Conservation (phyloP, 2,113 vertebrate species). For the human (Homo sapiens) region DNA sequence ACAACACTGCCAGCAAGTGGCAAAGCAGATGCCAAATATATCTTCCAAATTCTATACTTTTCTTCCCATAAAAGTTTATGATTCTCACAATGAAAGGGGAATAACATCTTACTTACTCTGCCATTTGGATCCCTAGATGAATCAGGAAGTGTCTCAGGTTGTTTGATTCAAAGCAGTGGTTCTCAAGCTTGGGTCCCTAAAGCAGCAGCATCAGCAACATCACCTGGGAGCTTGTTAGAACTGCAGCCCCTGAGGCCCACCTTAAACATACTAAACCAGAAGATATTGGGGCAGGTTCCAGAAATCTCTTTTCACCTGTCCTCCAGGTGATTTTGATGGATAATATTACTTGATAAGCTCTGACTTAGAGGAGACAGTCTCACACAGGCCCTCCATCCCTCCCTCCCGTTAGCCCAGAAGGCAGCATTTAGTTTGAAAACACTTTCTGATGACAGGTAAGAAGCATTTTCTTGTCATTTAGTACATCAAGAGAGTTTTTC, state of each 20-base stretch:
- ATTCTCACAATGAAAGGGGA: neutral
- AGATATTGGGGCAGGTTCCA: neutral
- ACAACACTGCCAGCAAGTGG: neutral
- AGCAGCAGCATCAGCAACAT: neutral
- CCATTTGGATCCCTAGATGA: neutral
- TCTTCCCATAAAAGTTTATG: neutral
- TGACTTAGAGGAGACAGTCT: neutral
- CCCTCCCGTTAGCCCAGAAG: neutral
- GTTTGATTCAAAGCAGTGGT: neutral
- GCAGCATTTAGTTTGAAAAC: neutral
- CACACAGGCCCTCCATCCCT: neutral
- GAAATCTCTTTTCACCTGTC: neutral
- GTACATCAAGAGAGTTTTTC: slow-evolving; percentile 27
- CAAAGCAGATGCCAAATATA: neutral
- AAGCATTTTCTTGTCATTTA: slow-evolving; percentile 31
- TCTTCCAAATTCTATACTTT: neutral
- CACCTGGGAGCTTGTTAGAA: neutral
- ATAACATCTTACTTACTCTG: neutral
- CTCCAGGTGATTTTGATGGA: neutral
- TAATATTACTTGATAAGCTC: neutral
- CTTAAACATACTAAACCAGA: neutral
- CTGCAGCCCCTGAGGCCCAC: neutral
- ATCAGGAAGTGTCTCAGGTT: neutral
- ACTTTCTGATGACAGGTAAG: neutral
- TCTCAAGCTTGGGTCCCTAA: neutral